Percentiles rank a stretch among this genome's conserved stretches.
These are phyloP conservation scores for Eueides isabella DNA, from an alignment of 1,140 invertebrate species.

Conservation along the genomic window DNA sequence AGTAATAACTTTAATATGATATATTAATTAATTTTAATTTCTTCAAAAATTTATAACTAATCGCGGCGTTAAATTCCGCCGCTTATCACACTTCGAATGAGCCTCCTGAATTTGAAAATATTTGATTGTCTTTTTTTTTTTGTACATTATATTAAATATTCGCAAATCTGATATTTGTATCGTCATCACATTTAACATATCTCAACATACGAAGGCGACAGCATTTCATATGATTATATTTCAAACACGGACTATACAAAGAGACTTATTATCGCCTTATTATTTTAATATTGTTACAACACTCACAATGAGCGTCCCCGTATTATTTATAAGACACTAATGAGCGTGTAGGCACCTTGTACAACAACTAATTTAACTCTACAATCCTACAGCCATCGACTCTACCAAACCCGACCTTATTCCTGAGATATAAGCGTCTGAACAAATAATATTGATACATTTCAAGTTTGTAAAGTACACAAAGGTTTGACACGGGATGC, in stretches of 20 bases:
- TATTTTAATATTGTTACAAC: constrained; percentile 72
- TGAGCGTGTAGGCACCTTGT: constrained; percentile 64
- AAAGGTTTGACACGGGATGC: constrained; percentile 63
- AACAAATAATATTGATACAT: not conserved
- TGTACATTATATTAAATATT: not conserved
- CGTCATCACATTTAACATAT: constrained; percentile 22
- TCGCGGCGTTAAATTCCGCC: too few relatives aligned
- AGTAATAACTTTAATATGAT: too few relatives aligned
- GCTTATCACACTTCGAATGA: too few relatives aligned
- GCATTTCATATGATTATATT: constrained; percentile 37
- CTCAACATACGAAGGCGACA: constrained; percentile 21
- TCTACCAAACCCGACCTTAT: constrained; percentile 42
- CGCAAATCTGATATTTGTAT: not conserved
- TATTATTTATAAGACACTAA: constrained; percentile 64
- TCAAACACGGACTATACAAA: constrained; percentile 47
- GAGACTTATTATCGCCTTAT: constrained; percentile 65
- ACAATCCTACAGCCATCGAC: not conserved
- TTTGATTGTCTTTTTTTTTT: not conserved
- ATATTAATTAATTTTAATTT: too few relatives aligned
- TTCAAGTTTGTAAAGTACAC: constrained; percentile 39
- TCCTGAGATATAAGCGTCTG: not conserved
- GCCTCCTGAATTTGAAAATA: too few relatives aligned
- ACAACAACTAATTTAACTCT: constrained; percentile 43
- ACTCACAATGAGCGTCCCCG: constrained; percentile 51
- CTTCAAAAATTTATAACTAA: too few relatives aligned